Conservation (phyloP, 2,797 vertebrate species). For the Lepilemur septentrionalis region DNA sequence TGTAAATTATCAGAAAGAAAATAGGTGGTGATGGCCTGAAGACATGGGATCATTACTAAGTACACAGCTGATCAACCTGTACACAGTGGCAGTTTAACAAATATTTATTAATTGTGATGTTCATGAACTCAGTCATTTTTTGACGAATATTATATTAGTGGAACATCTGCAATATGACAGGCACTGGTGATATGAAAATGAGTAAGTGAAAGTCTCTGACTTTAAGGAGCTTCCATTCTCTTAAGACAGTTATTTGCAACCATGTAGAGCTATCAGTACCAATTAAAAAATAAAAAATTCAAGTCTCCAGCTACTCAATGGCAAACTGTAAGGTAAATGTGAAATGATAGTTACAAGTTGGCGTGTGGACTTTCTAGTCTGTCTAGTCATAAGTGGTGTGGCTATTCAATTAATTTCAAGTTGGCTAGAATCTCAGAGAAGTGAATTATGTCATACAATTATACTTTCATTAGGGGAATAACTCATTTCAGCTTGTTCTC, state of each 20-base stretch:
- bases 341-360: not conserved
- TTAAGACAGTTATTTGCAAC: not conserved
- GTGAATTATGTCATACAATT: not conserved
- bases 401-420: slow-evolving; percentile 23
- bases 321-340: not conserved
- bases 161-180: not conserved
- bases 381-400: not conserved
- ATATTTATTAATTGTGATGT: not conserved
- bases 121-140: slow-evolving; percentile 28
- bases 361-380: not conserved
- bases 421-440: slow-evolving; percentile 9
- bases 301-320: not conserved
- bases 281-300: not conserved
- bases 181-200: not conserved
- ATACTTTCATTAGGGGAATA: not conserved
- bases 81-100: not conserved
- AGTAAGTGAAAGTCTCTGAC: not conserved
- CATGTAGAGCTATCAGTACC: not conserved
- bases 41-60: not conserved
- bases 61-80: not conserved
- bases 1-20: not conserved
- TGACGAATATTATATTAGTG: not conserved
- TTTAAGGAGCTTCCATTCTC: not conserved
- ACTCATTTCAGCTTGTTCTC: not conserved
- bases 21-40: not conserved